Percentiles rank a stretch among this genome's conserved stretches.
phyloP scores from a whole-genome alignment of 2,113 vertebrate species.

The Triplophysa siluroides region DNA sequence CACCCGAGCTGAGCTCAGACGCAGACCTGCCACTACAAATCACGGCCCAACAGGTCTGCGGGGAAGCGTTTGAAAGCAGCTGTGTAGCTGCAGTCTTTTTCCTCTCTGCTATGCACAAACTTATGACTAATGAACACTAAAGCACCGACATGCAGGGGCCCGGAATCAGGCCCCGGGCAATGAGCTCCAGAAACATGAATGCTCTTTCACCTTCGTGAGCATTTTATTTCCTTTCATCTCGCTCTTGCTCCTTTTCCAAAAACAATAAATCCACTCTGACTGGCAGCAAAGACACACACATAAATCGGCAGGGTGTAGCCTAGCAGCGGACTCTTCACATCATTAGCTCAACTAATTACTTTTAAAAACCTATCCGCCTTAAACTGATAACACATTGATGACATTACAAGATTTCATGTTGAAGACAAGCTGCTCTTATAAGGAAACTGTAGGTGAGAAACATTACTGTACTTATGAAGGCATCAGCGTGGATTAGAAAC shows the following conservation, averaged over 20 bases:
- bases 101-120: conserved; percentile 20
- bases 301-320: background rate
- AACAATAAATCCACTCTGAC: conserved; percentile 7
- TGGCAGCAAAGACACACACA: background rate
- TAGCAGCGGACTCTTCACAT: conserved; percentile 16
- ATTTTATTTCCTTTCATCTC: conserved; percentile 8
- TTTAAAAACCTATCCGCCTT: conserved; percentile 14
- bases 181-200: background rate
- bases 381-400: conserved; percentile 20
- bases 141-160: conserved; percentile 2
- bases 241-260: background rate
- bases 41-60: background rate
- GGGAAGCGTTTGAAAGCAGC: conserved; percentile 14
- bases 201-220: conserved; percentile 11
- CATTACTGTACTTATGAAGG: background rate
- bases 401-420: conserved; percentile 4
- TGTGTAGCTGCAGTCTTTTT: background rate
- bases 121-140: conserved; percentile 31
- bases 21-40: conserved; percentile 33
- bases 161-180: background rate
- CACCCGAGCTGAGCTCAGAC: background rate
- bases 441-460: conserved; percentile 5
- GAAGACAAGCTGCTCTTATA: background rate
- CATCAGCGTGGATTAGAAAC: background rate
- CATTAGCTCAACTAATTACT: conserved; percentile 39